phyloP scores from a whole-genome alignment of 2,113 vertebrate genomes.

The Aplodontia rufa region DNA sequence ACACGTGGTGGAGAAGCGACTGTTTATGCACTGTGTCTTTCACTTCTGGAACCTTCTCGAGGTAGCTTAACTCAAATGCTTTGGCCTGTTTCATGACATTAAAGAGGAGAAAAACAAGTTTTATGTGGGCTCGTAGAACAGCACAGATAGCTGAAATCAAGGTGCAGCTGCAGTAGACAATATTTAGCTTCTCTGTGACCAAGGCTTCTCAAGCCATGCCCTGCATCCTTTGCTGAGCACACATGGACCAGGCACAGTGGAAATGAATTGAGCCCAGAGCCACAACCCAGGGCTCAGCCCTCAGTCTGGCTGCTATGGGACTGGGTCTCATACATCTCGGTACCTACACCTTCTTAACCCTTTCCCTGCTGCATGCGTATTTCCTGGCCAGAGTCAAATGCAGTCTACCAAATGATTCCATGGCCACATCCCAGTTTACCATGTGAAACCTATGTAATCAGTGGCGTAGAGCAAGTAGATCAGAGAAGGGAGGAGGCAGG shows the following conservation, averaged over 20 bases:
- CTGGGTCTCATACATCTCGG: not conserved
- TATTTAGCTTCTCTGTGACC: not conserved
- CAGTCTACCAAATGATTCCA: too few relatives aligned
- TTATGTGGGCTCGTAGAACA: not conserved
- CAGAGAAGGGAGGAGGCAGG: too few relatives aligned
- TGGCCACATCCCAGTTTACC: too few relatives aligned
- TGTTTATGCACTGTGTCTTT: conserved; percentile 99
- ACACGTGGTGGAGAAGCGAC: conserved; percentile 96
- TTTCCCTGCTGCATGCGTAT: not conserved
- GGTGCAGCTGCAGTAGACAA: not conserved
- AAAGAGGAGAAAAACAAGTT: not conserved
- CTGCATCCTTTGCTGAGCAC: not conserved
- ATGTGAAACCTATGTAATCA: too few relatives aligned
- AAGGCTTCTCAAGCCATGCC: not conserved
- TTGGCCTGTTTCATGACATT: conserved; percentile 88
- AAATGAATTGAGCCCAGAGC: not conserved
- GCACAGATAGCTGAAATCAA: not conserved
- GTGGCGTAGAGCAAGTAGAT: too few relatives aligned
- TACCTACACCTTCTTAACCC: not conserved
- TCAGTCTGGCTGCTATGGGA: not conserved
- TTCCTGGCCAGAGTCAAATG: not conserved
- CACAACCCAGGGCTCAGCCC: not conserved
- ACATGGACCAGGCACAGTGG: not conserved
- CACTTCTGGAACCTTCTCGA: conserved; percentile 99
- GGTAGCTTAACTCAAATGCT: conserved; percentile 98